Evolutionary conservation across 2,113 vertebrate species (phyloP).

Genomic region (Paraplagusia blochii): DNA sequence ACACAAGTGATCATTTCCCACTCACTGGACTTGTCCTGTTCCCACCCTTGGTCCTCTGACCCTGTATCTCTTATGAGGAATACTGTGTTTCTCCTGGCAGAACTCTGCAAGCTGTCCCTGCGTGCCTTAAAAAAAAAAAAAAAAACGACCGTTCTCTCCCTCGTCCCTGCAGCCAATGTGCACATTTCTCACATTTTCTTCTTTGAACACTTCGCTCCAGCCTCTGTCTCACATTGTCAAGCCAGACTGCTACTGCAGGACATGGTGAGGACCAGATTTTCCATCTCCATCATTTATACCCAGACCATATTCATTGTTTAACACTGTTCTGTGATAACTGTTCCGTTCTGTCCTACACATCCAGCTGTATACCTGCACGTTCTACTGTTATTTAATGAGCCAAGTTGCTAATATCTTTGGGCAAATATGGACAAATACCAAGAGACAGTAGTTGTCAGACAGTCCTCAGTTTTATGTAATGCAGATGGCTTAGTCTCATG

Average conservation of each 20-base stretch:
- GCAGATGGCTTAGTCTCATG: conserved; percentile 41
- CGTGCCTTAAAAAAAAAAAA: conserved; percentile 78
- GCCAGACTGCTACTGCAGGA: conserved; percentile 44
- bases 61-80: conserved; percentile 67
- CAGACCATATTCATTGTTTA: conserved; percentile 5
- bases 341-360: too few species aligned
- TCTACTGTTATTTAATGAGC: conserved; percentile 47
- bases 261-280: conserved; percentile 60
- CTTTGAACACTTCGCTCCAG: conserved; percentile 65
- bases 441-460: conserved; percentile 35
- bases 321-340: too few species aligned
- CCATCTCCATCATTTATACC: conserved; percentile 27
- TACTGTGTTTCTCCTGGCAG: conserved; percentile 80
- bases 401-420: conserved; percentile 51
- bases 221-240: conserved; percentile 51
- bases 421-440: conserved; percentile 1
- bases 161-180: conserved; percentile 69
- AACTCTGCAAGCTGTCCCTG: conserved; percentile 78
- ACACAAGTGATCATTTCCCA: conserved; percentile 30
- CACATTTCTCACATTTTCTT: conserved; percentile 81
- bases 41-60: conserved; percentile 28
- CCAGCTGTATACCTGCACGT: conserved; percentile 16
- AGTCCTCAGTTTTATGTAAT: conserved; percentile 45
- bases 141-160: conserved; percentile 65
- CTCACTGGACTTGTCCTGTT: conserved; percentile 38